Evolutionary conservation across 2,113 vertebrate species (phyloP).

Genomic region (Ciconia maguari): DNA sequence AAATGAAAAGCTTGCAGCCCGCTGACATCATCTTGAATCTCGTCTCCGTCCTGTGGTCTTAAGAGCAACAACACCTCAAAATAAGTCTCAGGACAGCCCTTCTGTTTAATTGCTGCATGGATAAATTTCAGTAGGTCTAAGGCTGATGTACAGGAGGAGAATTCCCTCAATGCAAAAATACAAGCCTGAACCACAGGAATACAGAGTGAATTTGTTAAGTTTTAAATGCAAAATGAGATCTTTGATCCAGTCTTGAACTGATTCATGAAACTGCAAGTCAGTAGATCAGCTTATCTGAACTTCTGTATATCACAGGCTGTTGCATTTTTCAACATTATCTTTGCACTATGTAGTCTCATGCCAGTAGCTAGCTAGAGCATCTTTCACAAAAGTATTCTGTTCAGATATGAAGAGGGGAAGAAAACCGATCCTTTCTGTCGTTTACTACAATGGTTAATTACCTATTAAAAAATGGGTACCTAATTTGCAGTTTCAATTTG

Average conservation of each 20-base stretch:
- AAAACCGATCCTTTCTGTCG: neutral
- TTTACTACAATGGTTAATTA: neutral
- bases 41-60: neutral
- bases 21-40: neutral
- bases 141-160: neutral
- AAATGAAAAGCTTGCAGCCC: neutral
- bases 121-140: neutral
- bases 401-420: neutral
- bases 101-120: neutral
- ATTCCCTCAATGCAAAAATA: neutral
- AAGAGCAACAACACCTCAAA: neutral
- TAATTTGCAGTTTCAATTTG: neutral
- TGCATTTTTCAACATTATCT: neutral
- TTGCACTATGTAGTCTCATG: neutral
- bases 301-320: neutral
- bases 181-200: neutral
- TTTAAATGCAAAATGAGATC: neutral
- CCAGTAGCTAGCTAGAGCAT: neutral
- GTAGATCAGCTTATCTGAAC: neutral
- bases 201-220: neutral
- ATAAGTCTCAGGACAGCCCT: neutral
- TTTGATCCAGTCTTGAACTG: neutral
- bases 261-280: neutral
- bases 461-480: neutral
- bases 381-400: neutral